A percentile compares a stretch with the other conserved stretches of the same genome.
These are phyloP conservation scores for Alectoris magna DNA, from an alignment of 2,797 vertebrate species.

Conservation along the genomic window DNA sequence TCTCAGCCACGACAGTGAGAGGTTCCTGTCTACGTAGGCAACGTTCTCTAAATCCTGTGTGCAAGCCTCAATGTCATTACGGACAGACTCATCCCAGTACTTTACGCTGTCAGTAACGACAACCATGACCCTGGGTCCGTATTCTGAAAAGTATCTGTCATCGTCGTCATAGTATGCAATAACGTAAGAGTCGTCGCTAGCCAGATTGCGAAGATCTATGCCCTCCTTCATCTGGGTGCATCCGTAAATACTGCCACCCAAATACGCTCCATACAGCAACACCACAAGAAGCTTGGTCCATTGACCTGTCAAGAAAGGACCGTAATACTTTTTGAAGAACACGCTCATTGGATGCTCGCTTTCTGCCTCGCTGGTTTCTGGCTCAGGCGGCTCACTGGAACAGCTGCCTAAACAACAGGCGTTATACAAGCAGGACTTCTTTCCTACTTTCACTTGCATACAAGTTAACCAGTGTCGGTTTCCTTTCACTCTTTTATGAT, in stretches of 20 bases:
- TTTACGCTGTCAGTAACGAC: constrained; percentile 75
- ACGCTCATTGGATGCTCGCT: constrained; percentile 74
- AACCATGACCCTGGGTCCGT: constrained; percentile 85
- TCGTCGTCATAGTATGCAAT: constrained; percentile 79
- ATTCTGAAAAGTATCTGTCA: constrained; percentile 80
- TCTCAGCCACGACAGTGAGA: constrained; percentile 84
- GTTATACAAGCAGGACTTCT: constrained; percentile 61
- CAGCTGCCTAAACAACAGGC: constrained; percentile 73
- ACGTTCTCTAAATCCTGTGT: constrained; percentile 73
- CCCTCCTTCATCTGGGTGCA: constrained; percentile 83
- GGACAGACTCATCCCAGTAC: constrained; percentile 81
- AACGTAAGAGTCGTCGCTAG: constrained; percentile 84
- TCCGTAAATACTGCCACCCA: constrained; percentile 83
- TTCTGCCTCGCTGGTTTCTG: constrained; percentile 75
- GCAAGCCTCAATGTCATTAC: constrained; percentile 73
- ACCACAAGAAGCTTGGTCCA: constrained; percentile 74
- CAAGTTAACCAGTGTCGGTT: constrained; percentile 85
- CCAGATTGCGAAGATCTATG: constrained; percentile 85
- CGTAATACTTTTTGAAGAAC: constrained; percentile 85
- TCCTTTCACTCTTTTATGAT: constrained; percentile 80
- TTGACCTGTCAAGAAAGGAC: constrained; percentile 83
- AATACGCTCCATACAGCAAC: constrained; percentile 79
- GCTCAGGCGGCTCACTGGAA: background rate
- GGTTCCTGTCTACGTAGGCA: constrained; percentile 65
- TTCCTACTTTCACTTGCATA: constrained; percentile 35